Base-by-base conservation (phyloP, 2,113 vertebrate species). In the Hiodon tergisus region DNA sequence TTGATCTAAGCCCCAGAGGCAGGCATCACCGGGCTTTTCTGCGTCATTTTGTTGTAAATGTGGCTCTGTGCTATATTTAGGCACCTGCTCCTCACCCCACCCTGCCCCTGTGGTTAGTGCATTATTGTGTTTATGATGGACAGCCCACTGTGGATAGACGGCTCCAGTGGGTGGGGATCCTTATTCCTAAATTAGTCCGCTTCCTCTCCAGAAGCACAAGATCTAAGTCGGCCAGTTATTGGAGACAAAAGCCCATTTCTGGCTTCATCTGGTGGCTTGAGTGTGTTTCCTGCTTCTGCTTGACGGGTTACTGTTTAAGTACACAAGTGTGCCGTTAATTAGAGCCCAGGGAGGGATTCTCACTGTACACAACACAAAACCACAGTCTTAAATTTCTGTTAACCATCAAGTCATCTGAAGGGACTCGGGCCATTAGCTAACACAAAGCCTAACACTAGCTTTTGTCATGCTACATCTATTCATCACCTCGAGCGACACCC, bases 161-260 rank as follows among this genome's bases (percentile, higher is more conserved):
- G 2, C 68, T 76, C 68, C 61, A 13, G 13, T 68, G n/a, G 51
- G 68, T 9, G 47, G 46, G 46, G 13, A 31, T 67, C 52, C 58
- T 51, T 67, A 46, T 77, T 59, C 48, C 68, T 54, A 7, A 10
- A 31, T 16, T 2, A 53, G 10, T 17, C n/a, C 3, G 7, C 52
- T 76, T 71, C 68, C 75, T 66, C 8, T 55, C n/a, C 47, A 50
- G 66, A 53, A 46, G 7, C n/a, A 48, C 55, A 9, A 11, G 31
- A 47, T 58, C 61, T 59, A 77, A 59, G 72, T 46, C 31, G 31
- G 31, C 31, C 31, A 31, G 31, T 31, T 31, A 31, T 31, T 31
- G 31, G 31, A 31, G 31, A 31, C 31, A 31, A 31, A 31, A 31
- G 31, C 31, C 31, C 31, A 31, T 31, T 31, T 31, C 31, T 31